A percentile compares a stretch with the other conserved stretches of the same genome.
These are phyloP conservation scores for Larimichthys polyactis DNA, from an alignment of 2,113 vertebrate genomes.

Conservation along the genomic window DNA sequence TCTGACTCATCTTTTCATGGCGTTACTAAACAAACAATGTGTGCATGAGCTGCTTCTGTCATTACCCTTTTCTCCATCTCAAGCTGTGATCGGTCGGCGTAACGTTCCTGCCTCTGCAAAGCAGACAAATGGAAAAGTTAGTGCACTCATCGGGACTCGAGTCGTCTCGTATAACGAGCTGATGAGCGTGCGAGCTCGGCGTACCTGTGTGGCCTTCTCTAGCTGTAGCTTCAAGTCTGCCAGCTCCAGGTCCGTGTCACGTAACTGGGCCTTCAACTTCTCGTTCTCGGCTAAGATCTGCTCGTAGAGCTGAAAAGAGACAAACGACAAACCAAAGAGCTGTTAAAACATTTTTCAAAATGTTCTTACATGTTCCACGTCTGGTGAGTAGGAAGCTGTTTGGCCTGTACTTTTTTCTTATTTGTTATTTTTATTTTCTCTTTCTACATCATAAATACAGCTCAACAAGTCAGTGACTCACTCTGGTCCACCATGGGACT, in stretches of 20 bases:
- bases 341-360: neutral
- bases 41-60: neutral
- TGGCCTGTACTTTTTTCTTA: no score
- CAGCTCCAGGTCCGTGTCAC: constrained; percentile 95
- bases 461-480: no score
- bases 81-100: constrained; percentile 96
- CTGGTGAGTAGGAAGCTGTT: no score
- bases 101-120: constrained; percentile 96
- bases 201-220: constrained; percentile 97
- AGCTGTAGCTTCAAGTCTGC: constrained; percentile 95
- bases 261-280: constrained; percentile 97
- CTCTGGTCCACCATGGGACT: no score
- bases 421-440: no score
- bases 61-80: constrained; percentile 99
- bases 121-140: neutral
- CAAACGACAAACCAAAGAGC: neutral
- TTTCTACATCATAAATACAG: no score
- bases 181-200: rapidly evolving
- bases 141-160: rapidly evolving
- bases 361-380: neutral
- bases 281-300: constrained; percentile 98
- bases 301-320: constrained; percentile 92
- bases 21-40: neutral
- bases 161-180: rapidly evolving
- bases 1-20: neutral